Base-by-base conservation (phyloP, 2,888 invertebrate species). In the Habroteleia sp. region DNA sequence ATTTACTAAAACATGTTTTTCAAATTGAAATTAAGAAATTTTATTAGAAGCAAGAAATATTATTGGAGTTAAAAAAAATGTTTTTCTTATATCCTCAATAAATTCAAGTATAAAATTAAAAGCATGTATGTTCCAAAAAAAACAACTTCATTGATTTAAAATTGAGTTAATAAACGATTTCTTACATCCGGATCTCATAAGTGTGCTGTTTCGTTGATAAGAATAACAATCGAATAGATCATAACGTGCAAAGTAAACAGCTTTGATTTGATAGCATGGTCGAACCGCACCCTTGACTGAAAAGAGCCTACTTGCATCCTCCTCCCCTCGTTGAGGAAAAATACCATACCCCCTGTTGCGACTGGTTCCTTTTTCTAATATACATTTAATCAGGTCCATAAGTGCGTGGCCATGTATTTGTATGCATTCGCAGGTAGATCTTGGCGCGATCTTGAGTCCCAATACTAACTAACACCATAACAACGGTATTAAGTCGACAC, bases 371-470 rank as follows among this genome's bases (percentile, higher is more conserved):
- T 83, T 80, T 82, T 79, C 84, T 86, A 86, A 86, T 86, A 86
- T 86, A 86, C 85, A 86, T 86, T 86, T 86, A 86, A 86, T 86
- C 86, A 86, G 84, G 79, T 80, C 73, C 83, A 80, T 83, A 83
- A 85, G 82, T 81, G 78, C 77, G 78, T 66, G 78, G 76, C 63
- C 69, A 66, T 79, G 73, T 68, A 76, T 66, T 65, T 60, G 44
- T 65, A 77, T 68, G 56, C 71, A 77, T 60, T 62, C 62, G 56
- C 54, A 74, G 37, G 68, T 52, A 77, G 68, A 65, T 52, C 60
- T 62, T 69, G 77, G 54, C 69, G 52, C 69, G 48, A 78, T 78
- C 78, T 80, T 80, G 76, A 82, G 79, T 65, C 74, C 77, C 79
- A 79, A 80, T 77, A 80, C 79, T 77, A 78, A 82, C 83, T 77